phyloP scores from a whole-genome alignment of 1,140 invertebrate species.

The Mesaphorura yosii region DNA sequence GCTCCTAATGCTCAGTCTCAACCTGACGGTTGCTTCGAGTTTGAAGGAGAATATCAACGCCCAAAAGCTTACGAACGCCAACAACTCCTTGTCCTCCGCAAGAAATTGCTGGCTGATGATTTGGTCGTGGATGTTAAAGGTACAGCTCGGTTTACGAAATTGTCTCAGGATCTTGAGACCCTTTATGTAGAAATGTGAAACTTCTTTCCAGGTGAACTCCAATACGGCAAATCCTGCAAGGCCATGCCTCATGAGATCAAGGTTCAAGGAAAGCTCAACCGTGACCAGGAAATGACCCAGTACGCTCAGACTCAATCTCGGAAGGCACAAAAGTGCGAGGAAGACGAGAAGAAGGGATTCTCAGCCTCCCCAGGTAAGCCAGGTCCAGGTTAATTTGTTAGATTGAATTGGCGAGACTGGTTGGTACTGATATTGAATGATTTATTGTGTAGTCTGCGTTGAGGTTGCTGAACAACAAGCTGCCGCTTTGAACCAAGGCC shows the following conservation, averaged over 20 bases:
- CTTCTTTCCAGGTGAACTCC: constrained; percentile 1
- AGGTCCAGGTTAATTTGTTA: too few relatives aligned
- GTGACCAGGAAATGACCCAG: constrained; percentile 23
- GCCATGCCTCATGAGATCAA: constrained; percentile 12
- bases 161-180: neutral
- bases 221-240: constrained; percentile 19
- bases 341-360: constrained; percentile 27
- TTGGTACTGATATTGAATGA: too few relatives aligned
- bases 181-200: neutral
- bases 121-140: constrained; percentile 9
- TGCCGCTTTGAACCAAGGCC: constrained; percentile 21
- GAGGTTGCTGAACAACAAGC: constrained; percentile 24
- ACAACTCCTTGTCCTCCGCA: constrained; percentile 16
- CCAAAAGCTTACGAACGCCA: constrained; percentile 13
- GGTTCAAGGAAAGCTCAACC: constrained; percentile 18
- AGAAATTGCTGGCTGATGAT: constrained; percentile 15
- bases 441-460: constrained; percentile 21
- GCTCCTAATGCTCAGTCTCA: constrained; percentile 15
- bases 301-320: constrained; percentile 25
- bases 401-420: too few relatives aligned
- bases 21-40: constrained; percentile 19
- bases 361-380: neutral
- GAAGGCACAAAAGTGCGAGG: constrained; percentile 20
- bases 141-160: neutral
- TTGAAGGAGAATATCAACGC: constrained; percentile 17